Evolutionary conservation across 1,140 invertebrate genomes (phyloP).

Genomic region (Diachasmimorpha longicaudata): DNA sequence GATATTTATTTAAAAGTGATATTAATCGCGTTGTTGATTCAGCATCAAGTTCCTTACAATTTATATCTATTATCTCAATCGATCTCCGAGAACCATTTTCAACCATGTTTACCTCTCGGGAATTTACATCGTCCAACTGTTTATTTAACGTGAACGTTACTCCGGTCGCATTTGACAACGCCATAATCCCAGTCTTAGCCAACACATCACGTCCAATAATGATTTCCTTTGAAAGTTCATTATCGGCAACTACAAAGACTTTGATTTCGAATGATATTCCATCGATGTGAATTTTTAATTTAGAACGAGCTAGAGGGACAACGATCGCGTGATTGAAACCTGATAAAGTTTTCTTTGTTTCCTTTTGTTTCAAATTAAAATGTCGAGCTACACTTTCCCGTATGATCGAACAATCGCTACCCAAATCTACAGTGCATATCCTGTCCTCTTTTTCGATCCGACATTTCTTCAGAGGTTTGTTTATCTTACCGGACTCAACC

Average conservation of each 20-base stretch:
- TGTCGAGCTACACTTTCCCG: constrained; percentile 15
- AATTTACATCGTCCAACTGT: no score
- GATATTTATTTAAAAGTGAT: constrained; percentile 19
- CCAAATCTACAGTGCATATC: constrained; percentile 20
- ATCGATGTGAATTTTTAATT: neutral
- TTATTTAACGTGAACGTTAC: no score
- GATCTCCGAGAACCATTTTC: no score
- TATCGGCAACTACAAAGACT: constrained; percentile 12
- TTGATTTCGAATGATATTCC: neutral
- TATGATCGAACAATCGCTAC: constrained; percentile 24
- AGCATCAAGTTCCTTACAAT: no score
- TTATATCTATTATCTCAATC: no score
- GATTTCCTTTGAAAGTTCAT: constrained; percentile 7
- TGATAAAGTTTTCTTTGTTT: neutral
- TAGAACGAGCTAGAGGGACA: neutral
- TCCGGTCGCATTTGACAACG: neutral
- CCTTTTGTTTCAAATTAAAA: neutral
- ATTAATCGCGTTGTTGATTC: neutral
- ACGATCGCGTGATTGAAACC: constrained; percentile 15
- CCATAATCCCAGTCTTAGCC: neutral
- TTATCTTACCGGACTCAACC: neutral
- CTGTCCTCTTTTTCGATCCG: neutral
- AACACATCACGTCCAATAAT: constrained; percentile 24
- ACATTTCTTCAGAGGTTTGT: neutral
- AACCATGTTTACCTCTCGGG: no score